Conservation (phyloP, 2,888 invertebrate genomes). For the Eupithecia subumbrata region DNA sequence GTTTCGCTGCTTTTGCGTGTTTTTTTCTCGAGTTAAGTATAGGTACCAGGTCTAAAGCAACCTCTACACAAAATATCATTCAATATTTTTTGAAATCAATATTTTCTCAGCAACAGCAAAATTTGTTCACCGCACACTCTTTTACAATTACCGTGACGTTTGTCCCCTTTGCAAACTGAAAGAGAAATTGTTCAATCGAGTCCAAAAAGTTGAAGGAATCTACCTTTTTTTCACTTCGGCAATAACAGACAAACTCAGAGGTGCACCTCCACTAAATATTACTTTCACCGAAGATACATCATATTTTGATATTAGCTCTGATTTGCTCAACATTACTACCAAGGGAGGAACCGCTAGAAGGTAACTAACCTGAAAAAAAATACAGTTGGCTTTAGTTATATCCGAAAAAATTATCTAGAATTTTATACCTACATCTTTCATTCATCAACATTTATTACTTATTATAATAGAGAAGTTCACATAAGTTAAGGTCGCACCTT, state of each 20-base stretch:
- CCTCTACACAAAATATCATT: background rate
- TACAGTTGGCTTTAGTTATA: background rate
- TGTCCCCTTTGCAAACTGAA: background rate
- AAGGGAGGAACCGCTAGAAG: constrained; percentile 61
- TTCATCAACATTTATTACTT: background rate
- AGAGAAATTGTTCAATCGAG: background rate
- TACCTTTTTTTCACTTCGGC: constrained; percentile 57
- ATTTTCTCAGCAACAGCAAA: too few species aligned
- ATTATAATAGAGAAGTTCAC: too few species aligned
- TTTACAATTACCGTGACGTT: background rate
- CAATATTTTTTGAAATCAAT: too few species aligned
- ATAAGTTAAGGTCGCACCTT: constrained; percentile 50
- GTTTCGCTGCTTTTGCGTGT: background rate
- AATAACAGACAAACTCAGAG: constrained; percentile 56
- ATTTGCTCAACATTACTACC: constrained; percentile 61
- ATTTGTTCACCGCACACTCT: too few species aligned
- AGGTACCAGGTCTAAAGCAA: background rate
- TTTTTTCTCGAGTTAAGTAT: background rate
- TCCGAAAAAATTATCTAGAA: background rate
- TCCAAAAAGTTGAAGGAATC: background rate
- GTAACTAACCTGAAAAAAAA: constrained; percentile 52
- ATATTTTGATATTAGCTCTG: constrained; percentile 55
- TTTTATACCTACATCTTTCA: background rate
- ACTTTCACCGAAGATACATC: constrained; percentile 62
- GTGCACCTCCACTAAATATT: constrained; percentile 64